Base-by-base conservation (phyloP, 2,888 invertebrate species). In the Meganola albula region DNA sequence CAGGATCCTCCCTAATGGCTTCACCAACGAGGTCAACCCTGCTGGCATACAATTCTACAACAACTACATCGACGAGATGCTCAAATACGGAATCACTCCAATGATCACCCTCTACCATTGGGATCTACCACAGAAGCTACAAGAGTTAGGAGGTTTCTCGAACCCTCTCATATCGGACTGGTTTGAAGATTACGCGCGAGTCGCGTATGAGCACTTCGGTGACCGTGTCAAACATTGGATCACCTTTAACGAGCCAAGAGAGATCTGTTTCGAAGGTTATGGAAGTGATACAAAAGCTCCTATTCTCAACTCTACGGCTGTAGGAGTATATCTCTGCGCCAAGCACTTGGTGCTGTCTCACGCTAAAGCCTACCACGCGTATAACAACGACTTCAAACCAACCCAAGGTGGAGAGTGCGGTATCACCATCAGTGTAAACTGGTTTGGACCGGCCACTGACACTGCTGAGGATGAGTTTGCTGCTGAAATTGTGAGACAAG, bases 31-130 rank as follows among this genome's bases (percentile, higher is more conserved):
- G 2, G 53, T 89, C 10, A 92, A 90, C 57, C 62, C 82, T 44
- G 78, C 78, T 1, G 92, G 90, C 3, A 69, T 92, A 7, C 68
- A 82, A 7, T 91, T 90, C 62, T 93, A 93, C 65, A 89, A 90
- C 45, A 76, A 85, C 34, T 63, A 91, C 1, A 89, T 92, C 28
- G 63, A 90, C 50, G 88, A 87, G 54, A 76, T 92, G 36, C 34
- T 89, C 0, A 84, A 75, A 16, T 88, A 88, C 44, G 87, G 84
- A 21, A 91, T 93, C 29, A 63, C 76, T 26, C 92, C 92, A 0
- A 70, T 89, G 63, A 73, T 88, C 0, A 87, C 88, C 0, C 59
- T 89, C 20, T 87, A 78, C 47, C 88, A 89, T 36, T 87, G 85
- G 77, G 88, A 88, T 47, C 52, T 88, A 21, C 88, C 88, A 0